Base-by-base conservation (phyloP, 2,113 vertebrate genomes). In the Phalacrocorax aristotelis region DNA sequence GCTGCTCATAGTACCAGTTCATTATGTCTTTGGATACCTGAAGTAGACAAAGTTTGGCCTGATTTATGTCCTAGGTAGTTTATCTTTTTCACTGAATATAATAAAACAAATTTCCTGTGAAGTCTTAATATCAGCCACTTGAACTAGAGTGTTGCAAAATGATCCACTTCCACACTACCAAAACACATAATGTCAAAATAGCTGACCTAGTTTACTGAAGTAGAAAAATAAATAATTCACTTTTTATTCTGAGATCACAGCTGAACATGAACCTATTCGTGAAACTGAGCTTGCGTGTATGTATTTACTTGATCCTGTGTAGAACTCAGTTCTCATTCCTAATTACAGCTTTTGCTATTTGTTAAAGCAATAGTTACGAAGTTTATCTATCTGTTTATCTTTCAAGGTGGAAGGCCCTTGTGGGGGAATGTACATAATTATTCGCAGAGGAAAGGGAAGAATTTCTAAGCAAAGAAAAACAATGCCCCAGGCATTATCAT, bases 391-490 rank as follows among this genome's bases (percentile, higher is more conserved):
- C 16, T 77, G 87, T 68, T 71, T 70, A 54, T 75, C 54, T 76
- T 83, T 74, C 36, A 85, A 72, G 57, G 18, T 2, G 9, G 40
- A 86, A 83, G n/a, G 13, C 12, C 16, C 14, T 69, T 57, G 22
- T 19, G 6, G 11, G 17, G 11, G 2, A 85, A 76, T 48, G 54
- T 51, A 80, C 57, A 74, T 91, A 66, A 76, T 61, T 74, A 70
- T 34, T 83, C 46, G n/a, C 40, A 95, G 40, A 87, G 9, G 44
- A 87, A 94, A 95, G 14, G 34, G 36, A 90, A 89, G 49, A 89
- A 74, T 93, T 93, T 89, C 49, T 78, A 95, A 94, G 79, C 40
- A 66, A 92, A 90, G 61, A 15, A 79, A 91, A 96, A 86, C 36
- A 90, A 66, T 74, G 36, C 38, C 52, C 5, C 16, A 42, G 84